phyloP scores from a whole-genome alignment of 2,113 vertebrate species.

The Ptychochromis oligacanthus region DNA sequence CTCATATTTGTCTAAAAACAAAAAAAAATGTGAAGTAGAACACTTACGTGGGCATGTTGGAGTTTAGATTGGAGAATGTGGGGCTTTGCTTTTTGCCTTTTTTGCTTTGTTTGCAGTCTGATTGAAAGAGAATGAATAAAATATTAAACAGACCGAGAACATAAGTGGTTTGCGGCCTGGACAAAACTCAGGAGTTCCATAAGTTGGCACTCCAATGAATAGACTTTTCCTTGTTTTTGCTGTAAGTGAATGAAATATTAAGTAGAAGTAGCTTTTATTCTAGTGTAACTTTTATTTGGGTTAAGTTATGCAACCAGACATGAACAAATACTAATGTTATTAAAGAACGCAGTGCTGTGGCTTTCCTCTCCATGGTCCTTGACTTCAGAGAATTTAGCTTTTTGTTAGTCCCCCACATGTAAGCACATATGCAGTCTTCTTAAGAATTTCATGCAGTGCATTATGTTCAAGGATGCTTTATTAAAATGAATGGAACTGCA shows the following conservation, averaged over 20 bases:
- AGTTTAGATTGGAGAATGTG: not conserved
- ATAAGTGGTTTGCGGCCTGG: not conserved
- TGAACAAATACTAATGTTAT: slow-evolving; percentile 48
- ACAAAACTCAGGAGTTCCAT: not conserved
- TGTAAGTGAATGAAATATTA: slow-evolving; percentile 66
- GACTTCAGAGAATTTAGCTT: slow-evolving; percentile 4
- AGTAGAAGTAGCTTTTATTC: slow-evolving; percentile 55
- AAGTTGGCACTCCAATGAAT: not conserved
- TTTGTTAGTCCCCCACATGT: slow-evolving; percentile 7
- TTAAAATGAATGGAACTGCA: slow-evolving; percentile 33
- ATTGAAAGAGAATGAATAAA: slow-evolving; percentile 5
- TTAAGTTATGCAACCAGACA: slow-evolving; percentile 56
- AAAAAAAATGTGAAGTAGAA: not conserved
- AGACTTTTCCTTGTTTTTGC: slow-evolving; percentile 19
- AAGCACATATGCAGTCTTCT: slow-evolving; percentile 8
- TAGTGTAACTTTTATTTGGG: slow-evolving; percentile 29
- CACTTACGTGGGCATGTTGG: not conserved
- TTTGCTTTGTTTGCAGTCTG: not conserved
- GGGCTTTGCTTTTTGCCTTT: not conserved
- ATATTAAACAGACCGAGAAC: slow-evolving; percentile 3
- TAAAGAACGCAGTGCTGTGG: slow-evolving; percentile 39
- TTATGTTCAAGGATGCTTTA: slow-evolving; percentile 36
- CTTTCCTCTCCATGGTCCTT: slow-evolving; percentile 19
- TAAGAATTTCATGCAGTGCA: slow-evolving; percentile 7
- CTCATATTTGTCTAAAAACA: not conserved